Evolutionary conservation across 2,888 invertebrate genomes (phyloP).

Genomic region (Hololepta plana): DNA sequence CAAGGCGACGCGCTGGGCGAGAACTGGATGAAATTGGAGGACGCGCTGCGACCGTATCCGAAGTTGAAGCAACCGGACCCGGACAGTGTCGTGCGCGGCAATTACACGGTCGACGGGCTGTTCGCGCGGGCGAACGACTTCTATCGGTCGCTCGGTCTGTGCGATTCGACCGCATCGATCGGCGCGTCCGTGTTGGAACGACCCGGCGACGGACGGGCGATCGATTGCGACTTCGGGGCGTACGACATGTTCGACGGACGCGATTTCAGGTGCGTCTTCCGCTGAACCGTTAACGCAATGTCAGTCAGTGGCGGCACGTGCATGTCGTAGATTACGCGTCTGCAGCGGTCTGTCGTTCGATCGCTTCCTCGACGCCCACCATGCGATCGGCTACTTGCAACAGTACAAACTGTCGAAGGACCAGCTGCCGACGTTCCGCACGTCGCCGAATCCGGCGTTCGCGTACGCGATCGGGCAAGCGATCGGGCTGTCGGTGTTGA

Average conservation of each 20-base stretch:
- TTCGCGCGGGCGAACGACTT: constrained; percentile 42
- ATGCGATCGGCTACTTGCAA: constrained; percentile 53
- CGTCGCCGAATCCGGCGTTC: constrained; percentile 39
- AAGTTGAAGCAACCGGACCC: too few species aligned
- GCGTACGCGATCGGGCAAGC: constrained; percentile 44
- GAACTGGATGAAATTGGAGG: constrained; percentile 32
- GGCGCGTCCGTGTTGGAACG: too few species aligned
- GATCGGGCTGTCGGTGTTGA: constrained; percentile 35
- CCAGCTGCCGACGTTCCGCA: constrained; percentile 31
- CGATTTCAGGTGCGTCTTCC: constrained; percentile 41
- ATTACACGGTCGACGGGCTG: constrained; percentile 27
- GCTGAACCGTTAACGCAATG: too few species aligned
- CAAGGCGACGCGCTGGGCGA: constrained; percentile 50
- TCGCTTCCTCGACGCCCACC: constrained; percentile 43
- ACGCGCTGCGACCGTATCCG: constrained; percentile 31
- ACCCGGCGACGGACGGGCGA: too few species aligned
- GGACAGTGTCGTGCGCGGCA: too few species aligned
- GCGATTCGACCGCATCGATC: constrained; percentile 34
- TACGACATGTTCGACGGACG: constrained; percentile 48
- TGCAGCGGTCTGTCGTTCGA: too few species aligned
- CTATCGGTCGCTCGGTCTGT: constrained; percentile 38
- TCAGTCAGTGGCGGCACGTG: too few species aligned
- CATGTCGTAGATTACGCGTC: too few species aligned
- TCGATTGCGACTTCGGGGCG: constrained; percentile 46
- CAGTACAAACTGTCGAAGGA: constrained; percentile 41